Percentiles rank a stretch among this genome's conserved stretches.
Evolutionary conservation across 2,797 vertebrate genomes (phyloP).

Genomic region (Perodicticus potto): DNA sequence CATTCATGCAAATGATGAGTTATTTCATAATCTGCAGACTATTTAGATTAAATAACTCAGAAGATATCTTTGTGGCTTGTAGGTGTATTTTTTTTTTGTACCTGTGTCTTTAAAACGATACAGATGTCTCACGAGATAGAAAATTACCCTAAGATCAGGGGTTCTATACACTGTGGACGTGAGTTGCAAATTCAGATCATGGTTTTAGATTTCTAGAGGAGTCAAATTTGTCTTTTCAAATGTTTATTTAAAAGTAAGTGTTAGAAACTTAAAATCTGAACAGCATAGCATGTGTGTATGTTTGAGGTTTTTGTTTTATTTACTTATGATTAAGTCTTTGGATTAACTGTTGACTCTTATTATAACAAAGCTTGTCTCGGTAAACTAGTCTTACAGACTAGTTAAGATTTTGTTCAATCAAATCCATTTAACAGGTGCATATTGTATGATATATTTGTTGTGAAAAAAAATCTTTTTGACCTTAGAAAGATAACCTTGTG

Average conservation of each 20-base stretch:
- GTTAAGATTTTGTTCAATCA: slow-evolving; percentile 52
- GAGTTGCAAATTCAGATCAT: slow-evolving; percentile 50
- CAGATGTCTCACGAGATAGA: neutral
- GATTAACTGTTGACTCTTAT: neutral
- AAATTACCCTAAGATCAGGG: neutral
- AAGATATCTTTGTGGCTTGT: slow-evolving; percentile 5
- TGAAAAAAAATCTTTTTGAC: neutral
- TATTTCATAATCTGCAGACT: neutral
- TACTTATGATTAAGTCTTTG: slow-evolving; percentile 19
- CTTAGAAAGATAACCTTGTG: neutral
- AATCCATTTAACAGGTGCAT: slow-evolving; percentile 47
- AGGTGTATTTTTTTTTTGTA: slow-evolving; percentile 6
- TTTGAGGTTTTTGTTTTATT: slow-evolving; percentile 8
- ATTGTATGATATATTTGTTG: neutral
- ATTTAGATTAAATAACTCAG: neutral
- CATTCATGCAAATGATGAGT: slow-evolving; percentile 2
- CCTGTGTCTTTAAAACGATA: neutral
- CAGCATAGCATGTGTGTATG: neutral
- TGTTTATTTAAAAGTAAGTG: slow-evolving; percentile 5
- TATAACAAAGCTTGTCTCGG: slow-evolving; percentile 29
- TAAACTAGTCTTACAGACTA: slow-evolving; percentile 36
- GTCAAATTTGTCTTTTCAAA: slow-evolving; percentile 72
- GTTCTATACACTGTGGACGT: neutral
- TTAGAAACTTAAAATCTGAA: slow-evolving; percentile 29
- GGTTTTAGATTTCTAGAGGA: slow-evolving; percentile 67